Base-by-base conservation (phyloP, 92 coral and sea anemone genomes). In the Desmophyllum pertusum region DNA sequence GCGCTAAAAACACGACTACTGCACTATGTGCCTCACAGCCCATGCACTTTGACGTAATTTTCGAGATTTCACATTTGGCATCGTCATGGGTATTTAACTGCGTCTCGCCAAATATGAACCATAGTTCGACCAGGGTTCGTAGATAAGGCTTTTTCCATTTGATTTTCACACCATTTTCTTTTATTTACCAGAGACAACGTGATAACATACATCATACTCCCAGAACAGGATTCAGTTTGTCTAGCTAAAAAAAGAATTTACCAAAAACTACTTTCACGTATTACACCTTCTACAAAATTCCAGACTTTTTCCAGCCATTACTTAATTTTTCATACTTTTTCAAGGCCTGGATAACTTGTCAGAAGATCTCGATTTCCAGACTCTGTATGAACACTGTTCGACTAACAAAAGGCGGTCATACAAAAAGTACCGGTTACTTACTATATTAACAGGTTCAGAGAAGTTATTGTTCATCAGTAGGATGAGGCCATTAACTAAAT, bases 401-500 rank as follows among this genome's bases (percentile, higher is more conserved):
- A 1, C 35, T 29, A 59, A 29, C 35, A 13, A 59, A 27, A 3
- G 65, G 15, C 15, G 35, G 25, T 8, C 5, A 55, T 4, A 55
- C 48, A 43, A 5, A 25, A 10, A 15, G 1, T 13, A 17, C 53
- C 30, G 3, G 35, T 29, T 55, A 90, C 98, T 90, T 88, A 96
- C 98, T 66, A 96, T 85, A 31, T 96, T 96, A 19, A 96, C 92
- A 11, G 98, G 98, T 73, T 91, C 85, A 74, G 98, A 96, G 78
- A 91, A 86, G 70, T 96, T 94, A 37, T 93, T 86, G 86, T 96
- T 96, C 98, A 96, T 96, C 77, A 96, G 90, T 61, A 94, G 85
- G 63, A 96, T 92, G 3, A 96, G 81, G 38, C 98, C 98, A 76
- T 94, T 93, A 27, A 96, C 98, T 77, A 96, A 81, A 70, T 96